Evolutionary conservation across 2,113 vertebrate genomes (phyloP).

Genomic region (Pagrus major): DNA sequence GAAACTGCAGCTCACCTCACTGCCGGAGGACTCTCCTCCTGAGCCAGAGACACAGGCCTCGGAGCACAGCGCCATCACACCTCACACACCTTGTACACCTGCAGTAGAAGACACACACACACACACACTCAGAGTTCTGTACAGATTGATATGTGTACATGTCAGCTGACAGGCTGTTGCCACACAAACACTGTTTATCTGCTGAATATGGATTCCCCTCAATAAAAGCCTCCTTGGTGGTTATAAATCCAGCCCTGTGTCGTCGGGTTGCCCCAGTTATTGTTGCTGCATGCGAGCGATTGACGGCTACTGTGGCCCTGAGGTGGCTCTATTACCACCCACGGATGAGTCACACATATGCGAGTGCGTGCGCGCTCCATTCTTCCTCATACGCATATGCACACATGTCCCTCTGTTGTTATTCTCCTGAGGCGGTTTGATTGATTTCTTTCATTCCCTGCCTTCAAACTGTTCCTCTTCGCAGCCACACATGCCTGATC

Average conservation of each 20-base stretch:
- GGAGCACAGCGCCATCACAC: constrained; percentile 89
- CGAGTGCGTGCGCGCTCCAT: constrained; percentile 30
- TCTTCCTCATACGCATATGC: constrained; percentile 24
- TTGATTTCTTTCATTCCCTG: constrained; percentile 68
- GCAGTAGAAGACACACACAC: constrained; percentile 6
- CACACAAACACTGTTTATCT: constrained; percentile 52
- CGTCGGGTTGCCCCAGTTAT: constrained; percentile 46
- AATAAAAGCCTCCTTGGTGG: constrained; percentile 54
- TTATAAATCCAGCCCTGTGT: constrained; percentile 52
- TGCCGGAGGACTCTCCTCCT: constrained; percentile 75
- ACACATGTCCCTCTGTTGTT: constrained; percentile 54
- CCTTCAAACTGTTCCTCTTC: constrained; percentile 36
- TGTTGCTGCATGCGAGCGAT: constrained; percentile 53
- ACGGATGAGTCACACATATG: constrained; percentile 76
- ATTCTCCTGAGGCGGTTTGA: constrained; percentile 40
- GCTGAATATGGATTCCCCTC: constrained; percentile 64
- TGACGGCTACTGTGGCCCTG: constrained; percentile 51
- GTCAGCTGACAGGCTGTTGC: constrained; percentile 17
- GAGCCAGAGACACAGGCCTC: constrained; percentile 83
- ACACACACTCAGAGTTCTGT: neutral
- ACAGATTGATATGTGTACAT: constrained; percentile 44
- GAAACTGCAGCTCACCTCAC: constrained; percentile 78
- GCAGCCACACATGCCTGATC: constrained; percentile 19
- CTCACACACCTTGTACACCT: constrained; percentile 50
- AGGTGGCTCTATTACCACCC: constrained; percentile 66